Base-by-base conservation (phyloP, 2,888 invertebrate genomes). In the Branchinecta sandiegonensis region DNA sequence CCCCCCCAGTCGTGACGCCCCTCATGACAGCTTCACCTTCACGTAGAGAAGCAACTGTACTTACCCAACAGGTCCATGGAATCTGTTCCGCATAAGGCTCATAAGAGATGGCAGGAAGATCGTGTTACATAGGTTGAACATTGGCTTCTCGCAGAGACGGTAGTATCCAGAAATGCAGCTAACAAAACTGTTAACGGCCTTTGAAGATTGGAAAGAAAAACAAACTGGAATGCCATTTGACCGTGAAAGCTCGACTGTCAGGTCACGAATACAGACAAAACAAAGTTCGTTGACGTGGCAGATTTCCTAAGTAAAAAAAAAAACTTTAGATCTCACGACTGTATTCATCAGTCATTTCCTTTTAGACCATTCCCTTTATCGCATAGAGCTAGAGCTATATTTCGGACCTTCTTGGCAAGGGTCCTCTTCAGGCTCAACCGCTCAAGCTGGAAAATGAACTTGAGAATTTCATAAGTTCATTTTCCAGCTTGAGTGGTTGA, bases 161-260 rank as follows among this genome's bases (percentile, higher is more conserved):
- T 92, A 93, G 78, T 94, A 94, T 69, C 92, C 92, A 77, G 90
- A 88, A 71, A 93, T 79, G 68, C 87, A 81, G 70, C 89, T 87
- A 71, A 92, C 86, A 77, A 91, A 90, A 0, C 90, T 89, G 69
- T 86, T 83, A 75, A 90, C 80, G 66, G 83, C 80, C 66, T 83
- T 81, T 71, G 84, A 82, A 11, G 84, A 83, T 74, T 82, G 82
- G 75, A 91, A 87, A 75, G 85, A 86, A 70, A 89, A 80, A 76
- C 87, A 87, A 65, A 86, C 80, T 1, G 89, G 89, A 63, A 88
- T 87, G n/a, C 89, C 89, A 77, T 83, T 85, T 76, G 85, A 84
- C 71, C 89, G 80, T 37, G 87, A 86, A 71, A 90, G 85, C 80
- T 89, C 88, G 66, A 90, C 83, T 1, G 85, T 85, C 67, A 84